Evolutionary conservation across 2,888 invertebrate species (phyloP), one percentile per base, ranked within the genome.

Genomic region (Theretra japonica): DNA sequence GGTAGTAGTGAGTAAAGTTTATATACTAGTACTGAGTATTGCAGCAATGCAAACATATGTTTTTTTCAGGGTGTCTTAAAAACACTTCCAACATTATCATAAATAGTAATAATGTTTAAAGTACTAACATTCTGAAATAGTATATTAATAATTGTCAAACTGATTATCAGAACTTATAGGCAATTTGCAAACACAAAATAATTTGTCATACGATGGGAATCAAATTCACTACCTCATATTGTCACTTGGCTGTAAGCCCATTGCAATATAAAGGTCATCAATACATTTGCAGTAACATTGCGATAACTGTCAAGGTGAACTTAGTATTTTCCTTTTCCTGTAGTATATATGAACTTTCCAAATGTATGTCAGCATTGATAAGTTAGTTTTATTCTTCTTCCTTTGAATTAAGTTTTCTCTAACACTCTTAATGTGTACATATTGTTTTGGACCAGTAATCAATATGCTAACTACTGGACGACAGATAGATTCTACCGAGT

Each of bases 171-270:
- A 15, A 41, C 41, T 41, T 41, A 28, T 15, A 41, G 41, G 15
- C 41, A 11, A 41, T 41, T 41, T 15, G 41, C 41, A 41, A 41
- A 41, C 15, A 41, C 15, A 15, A 15, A 41, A 41, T 41, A 41
- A 41, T 11, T 11, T 41, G 11, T 53, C 53, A 17, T 7, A n/a
- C 4, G 7, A n/a, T 5, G n/a, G 19, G n/a, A n/a, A 53, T 53
- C n/a, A 53, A 53, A n/a, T 17, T 53, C 17, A 53, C 5, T 6
- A n/a, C 17, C 17, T 23, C n/a, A 17, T 28, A 19, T 60, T n/a
- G 41, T 65, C 21, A 65, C 21, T 65, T 65, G 62, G 62, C 62
- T 65, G 5, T 23, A 21, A 48, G 65, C 65, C 65, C 65, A 65
- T 6, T 11, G 41, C 30, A 21, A 7, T 15, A 33, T 30, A 41